phyloP scores from a whole-genome alignment of 2,113 vertebrate species.

The Nanorana parkeri region DNA sequence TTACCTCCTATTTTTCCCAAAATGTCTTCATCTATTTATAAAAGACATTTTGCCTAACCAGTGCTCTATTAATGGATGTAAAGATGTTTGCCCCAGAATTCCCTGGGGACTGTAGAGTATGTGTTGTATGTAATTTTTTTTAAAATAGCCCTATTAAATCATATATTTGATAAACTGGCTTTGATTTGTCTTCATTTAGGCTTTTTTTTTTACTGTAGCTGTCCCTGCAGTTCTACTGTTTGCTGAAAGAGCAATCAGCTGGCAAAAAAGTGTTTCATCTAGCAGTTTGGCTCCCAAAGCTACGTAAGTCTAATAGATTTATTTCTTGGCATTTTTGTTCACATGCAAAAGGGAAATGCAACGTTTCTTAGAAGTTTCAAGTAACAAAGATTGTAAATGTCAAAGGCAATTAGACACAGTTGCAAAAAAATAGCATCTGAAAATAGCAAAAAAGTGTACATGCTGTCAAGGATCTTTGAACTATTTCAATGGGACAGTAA shows the following conservation, averaged over 20 bases:
- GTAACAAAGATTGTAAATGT: constrained; percentile 52
- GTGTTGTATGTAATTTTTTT: not conserved
- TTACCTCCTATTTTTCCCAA: too few relatives aligned
- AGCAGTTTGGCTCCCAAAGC: constrained; percentile 27
- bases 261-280: constrained; percentile 15
- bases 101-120: not conserved
- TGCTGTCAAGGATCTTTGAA: constrained; percentile 22
- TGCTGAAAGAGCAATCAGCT: constrained; percentile 14
- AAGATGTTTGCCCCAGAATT: not conserved
- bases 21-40: too few relatives aligned
- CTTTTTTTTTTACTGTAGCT: not conserved
- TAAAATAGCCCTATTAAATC: not conserved
- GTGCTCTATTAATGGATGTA: not conserved
- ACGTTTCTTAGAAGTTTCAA: constrained; percentile 31
- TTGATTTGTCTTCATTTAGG: not conserved
- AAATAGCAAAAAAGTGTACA: constrained; percentile 20
- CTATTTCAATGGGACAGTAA: constrained; percentile 14
- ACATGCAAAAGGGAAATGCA: constrained; percentile 50
- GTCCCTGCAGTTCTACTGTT: constrained; percentile 7
- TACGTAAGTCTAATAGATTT: constrained; percentile 26
- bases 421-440: constrained; percentile 34
- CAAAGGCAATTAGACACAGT: constrained; percentile 46
- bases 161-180: not conserved
- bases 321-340: constrained; percentile 50
- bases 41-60: too few relatives aligned